Evolutionary conservation across 2,113 vertebrate species (phyloP).

Genomic region (Ammospiza caudacuta): DNA sequence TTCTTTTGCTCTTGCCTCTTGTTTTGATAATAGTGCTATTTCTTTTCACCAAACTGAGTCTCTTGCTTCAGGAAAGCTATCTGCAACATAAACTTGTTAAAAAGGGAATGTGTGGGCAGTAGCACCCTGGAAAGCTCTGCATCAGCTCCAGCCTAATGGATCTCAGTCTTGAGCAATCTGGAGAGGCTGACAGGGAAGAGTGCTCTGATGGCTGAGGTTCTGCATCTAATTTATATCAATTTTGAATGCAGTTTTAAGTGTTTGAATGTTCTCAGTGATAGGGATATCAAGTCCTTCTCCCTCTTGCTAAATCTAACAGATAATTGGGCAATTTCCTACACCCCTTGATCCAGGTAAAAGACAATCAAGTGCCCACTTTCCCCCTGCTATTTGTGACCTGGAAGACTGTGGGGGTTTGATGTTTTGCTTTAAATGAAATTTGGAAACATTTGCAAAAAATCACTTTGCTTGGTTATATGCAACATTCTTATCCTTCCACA

Average conservation of each 20-base stretch:
- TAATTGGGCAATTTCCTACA: background rate
- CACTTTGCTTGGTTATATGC: background rate
- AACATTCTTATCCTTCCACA: background rate
- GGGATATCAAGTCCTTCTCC: background rate
- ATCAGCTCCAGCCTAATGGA: background rate
- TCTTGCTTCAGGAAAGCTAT: background rate
- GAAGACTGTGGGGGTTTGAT: background rate
- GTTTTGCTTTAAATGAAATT: background rate
- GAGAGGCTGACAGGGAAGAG: background rate
- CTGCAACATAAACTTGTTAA: background rate
- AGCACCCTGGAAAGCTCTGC: background rate
- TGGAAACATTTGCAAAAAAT: background rate
- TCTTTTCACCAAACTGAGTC: background rate
- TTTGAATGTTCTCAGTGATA: background rate
- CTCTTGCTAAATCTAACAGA: background rate
- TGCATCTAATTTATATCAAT: background rate
- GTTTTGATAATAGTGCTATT: conserved; percentile 8
- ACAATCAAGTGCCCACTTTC: background rate
- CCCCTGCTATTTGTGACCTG: rapidly evolving
- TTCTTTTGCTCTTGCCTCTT: background rate
- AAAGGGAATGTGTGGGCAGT: conserved; percentile 13
- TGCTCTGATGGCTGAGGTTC: background rate
- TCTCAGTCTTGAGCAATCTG: background rate
- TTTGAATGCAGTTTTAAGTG: background rate
- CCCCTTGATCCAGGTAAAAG: background rate